Evolutionary conservation across 2,797 vertebrate genomes (phyloP), one percentile per base, ranked within the genome.

Genomic region (Champsocephalus esox): DNA sequence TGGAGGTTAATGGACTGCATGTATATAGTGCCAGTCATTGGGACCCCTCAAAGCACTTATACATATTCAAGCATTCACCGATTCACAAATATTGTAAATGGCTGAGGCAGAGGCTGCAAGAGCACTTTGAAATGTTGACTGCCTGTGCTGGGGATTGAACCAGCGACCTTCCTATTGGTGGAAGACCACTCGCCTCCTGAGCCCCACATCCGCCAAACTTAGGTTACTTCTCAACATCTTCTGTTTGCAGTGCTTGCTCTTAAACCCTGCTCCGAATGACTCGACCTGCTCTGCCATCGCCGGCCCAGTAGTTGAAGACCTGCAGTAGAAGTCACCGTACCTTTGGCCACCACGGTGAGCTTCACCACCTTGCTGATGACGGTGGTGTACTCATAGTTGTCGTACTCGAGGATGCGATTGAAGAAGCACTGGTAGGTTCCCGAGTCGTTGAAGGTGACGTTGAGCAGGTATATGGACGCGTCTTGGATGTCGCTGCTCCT

Each of bases 401-500:
- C 58, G 11, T 95, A 98, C 77, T 24, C 79, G n/a, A 99, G 96
- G 44, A 93, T 90, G 64, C 97, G 95, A 85, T 95, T 91, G 75
- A 99, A 94, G 17, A 88, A 83, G 84, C 97, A 98, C 3, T 90
- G 89, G 41, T 96, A 98, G 58, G 91, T 93, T 0, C 97, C 97
- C 0, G 95, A 83, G 88, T 99, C 97, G 0, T 96, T 95, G 80
- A 96, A 96, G 87, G 95, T 96, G 87, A 98, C 96, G 0, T 98
- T 97, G 45, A 93, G 88, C 84, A 98, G 85, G 81, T 95, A 95
- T 54, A 99, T 94, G 66, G 97, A 98, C 0, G 94, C 95, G 16
- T 98, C 97, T 80, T 98, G 97, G 73, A 99, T 93, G 91, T 98
- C 97, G 0, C 32, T 78, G 48, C 94, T 96, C 46, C 91, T 89